Base-by-base conservation (phyloP, 2,888 invertebrate genomes). In the Tetranychus truncatus region DNA sequence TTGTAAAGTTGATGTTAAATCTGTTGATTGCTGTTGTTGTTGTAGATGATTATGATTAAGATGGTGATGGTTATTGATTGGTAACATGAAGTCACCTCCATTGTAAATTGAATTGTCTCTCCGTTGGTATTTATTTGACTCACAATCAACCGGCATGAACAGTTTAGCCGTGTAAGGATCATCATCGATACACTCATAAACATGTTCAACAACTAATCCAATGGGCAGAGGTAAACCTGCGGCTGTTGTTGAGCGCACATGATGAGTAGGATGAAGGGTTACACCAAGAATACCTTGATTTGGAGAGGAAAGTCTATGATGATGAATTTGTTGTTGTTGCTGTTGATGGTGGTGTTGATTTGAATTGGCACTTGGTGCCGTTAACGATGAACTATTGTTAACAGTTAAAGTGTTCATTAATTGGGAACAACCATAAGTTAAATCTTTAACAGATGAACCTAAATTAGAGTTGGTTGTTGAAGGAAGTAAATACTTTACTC, bases 141-240 rank as follows among this genome's bases (percentile, higher is more conserved):
- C 55, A 55, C 55, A 55, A 55, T 55, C 55, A 55, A 55, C 55
- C 55, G 55, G 55, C 55, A 55, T 55, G 8, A 69, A 69, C 69
- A 69, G 20, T 69, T 69, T 69, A 69, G 69, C 72, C 45, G 72
- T 72, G 72, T 72, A 72, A 6, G 72, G 72, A n/a, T 44, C 72
- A 45, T 72, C 72, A 34, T 72, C 72, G 15, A 72, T 72, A 20
- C 72, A 72, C 44, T 72, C 72, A 46, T 72, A 72, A 11, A 72
- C 46, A 72, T 72, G 72, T 5, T 72, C 72, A 44, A 72, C 72
- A 18, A 72, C 34, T 69, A 69, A 21, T 20, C 34, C 69, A 20
- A 69, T 11, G 34, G 69, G 69, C 34, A 69, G 11, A 11, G 69
- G 55, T 55, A 55, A 55, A 55, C 55, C 55, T 15, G 55, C 3